Base-by-base conservation (phyloP, 2,888 invertebrate genomes). In the Dicranocentrus wangi region DNA sequence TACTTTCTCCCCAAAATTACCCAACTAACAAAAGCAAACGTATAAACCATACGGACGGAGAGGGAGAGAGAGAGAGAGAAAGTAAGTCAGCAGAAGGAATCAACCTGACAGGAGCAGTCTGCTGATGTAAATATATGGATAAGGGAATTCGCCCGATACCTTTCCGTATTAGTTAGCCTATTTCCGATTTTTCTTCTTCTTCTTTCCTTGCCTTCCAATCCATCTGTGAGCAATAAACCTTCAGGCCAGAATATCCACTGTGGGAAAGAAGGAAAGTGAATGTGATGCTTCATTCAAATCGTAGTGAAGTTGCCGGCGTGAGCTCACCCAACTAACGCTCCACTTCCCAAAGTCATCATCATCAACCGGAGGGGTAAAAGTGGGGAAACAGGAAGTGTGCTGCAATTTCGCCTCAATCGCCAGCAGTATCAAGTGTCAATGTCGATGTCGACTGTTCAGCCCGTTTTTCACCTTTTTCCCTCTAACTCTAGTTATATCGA, bases 371-470 rank as follows among this genome's bases (percentile, higher is more conserved):
- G n/a, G 17, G 15, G 47, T 47, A 23, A 7, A 23, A 21, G 19
- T 23, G 23, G 55, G 7, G 10, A 15, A 55, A 58, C 13, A 63
- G 63, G 63, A 63, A 63, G 42, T 63, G 63, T 5, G 63, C 63
- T 63, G 42, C 63, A 63, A 63, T 39, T 63, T 63, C n/a, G 19
- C 17, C 42, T 39, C 63, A 63, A 63, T 63, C 39, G 42, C 42
- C 51, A 66, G 47, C 66, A 66, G 47, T 47, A 66, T 43, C 51
- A 47, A 66, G 66, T 66, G 66, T 66, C 66, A 66, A 66, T 47
- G 66, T 51, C 66, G 66, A 42, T 25, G 19, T 65, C 23, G 65
- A 42, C 23, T 32, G 25, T 1, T 60, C 13, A 8, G 8, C 3
- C 15, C 47, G 47, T 47, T 47, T 5, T 47, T 47, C 47, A 47